A percentile compares a stretch with the other conserved stretches of the same genome.
Evolutionary conservation across 1,140 invertebrate genomes (phyloP).

Genomic region (Teleogryllus occipitalis): DNA sequence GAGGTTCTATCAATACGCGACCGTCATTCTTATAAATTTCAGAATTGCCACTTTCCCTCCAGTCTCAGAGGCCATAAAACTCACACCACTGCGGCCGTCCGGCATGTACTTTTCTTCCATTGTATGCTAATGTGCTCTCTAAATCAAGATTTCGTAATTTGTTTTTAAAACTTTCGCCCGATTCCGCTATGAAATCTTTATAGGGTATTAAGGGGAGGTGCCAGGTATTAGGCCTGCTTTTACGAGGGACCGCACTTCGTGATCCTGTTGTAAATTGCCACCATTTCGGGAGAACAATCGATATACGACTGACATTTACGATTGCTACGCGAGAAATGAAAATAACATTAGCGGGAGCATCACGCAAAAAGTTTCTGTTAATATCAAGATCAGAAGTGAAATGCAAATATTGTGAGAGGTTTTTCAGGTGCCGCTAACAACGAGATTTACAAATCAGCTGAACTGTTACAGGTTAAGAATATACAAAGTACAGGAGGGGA

Average conservation of each 20-base stretch:
- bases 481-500: too few species aligned
- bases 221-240: background rate
- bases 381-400: too few species aligned
- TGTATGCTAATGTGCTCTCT: background rate
- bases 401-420: too few species aligned
- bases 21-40: background rate
- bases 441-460: too few species aligned
- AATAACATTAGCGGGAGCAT: background rate
- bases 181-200: background rate
- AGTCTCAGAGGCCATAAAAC: background rate
- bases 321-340: background rate
- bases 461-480: too few species aligned
- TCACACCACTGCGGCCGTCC: background rate
- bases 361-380: too few species aligned
- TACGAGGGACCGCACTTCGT: background rate
- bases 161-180: background rate
- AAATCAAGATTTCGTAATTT: background rate
- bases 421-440: too few species aligned
- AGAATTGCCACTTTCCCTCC: background rate
- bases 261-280: background rate
- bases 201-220: background rate
- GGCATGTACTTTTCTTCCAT: background rate
- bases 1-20: background rate
- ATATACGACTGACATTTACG: background rate
- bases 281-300: background rate